Conservation (phyloP, 2,888 invertebrate species). For the Aspidiotus rigidus region DNA sequence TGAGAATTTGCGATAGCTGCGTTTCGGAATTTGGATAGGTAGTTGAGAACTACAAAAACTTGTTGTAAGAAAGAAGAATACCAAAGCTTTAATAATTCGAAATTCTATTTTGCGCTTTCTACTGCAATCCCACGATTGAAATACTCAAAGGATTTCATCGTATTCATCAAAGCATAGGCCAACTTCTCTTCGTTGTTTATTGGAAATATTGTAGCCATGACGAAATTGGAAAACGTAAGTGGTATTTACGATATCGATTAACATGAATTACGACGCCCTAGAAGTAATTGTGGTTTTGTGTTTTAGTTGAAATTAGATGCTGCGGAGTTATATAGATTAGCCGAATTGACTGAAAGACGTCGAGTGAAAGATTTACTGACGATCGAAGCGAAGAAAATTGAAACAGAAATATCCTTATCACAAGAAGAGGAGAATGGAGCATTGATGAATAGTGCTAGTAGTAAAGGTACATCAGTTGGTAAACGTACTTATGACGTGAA, state of each 20-base stretch:
- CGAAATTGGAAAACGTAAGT: neutral
- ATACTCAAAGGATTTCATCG: too few species aligned
- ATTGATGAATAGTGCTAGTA: constrained; percentile 37
- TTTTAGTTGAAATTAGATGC: constrained; percentile 61
- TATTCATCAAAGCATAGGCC: too few species aligned
- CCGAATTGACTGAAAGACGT: constrained; percentile 55
- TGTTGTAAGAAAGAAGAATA: too few species aligned
- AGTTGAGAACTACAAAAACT: too few species aligned
- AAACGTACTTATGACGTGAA: constrained; percentile 56
- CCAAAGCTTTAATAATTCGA: too few species aligned
- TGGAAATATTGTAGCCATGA: neutral
- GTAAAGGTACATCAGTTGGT: constrained; percentile 39
- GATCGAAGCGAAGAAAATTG: constrained; percentile 62
- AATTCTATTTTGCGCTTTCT: too few species aligned
- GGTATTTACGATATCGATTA: too few species aligned
- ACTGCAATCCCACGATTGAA: too few species aligned
- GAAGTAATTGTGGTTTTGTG: neutral
- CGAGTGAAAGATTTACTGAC: constrained; percentile 62
- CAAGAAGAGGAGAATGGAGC: constrained; percentile 44
- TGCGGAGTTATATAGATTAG: constrained; percentile 58
- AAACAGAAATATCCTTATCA: constrained; percentile 51
- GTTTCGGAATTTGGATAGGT: too few species aligned
- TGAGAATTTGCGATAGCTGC: too few species aligned
- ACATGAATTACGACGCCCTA: too few species aligned
- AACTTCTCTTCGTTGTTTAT: too few species aligned